Base-by-base conservation (phyloP, 2,888 invertebrate genomes). In the Limnephilus auricula region DNA sequence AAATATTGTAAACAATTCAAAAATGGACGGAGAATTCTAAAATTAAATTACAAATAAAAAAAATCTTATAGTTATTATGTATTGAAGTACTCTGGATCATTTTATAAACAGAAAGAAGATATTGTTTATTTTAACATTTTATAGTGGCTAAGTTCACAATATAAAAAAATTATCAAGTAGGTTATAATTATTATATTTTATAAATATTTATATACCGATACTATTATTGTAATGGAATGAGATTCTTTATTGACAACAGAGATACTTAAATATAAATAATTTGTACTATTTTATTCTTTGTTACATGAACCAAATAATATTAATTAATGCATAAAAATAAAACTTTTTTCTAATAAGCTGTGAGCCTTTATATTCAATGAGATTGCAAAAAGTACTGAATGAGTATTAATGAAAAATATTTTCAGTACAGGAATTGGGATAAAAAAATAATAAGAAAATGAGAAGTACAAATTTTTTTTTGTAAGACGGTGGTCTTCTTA, bases 211-310 rank as follows among this genome's bases (percentile, higher is more conserved):
- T 65, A 65, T n/a, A 65, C 25, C 18, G 25, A 65, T n/a, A n/a
- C 6, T 65, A 65, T 65, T 65, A 25, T 65, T n/a, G 65, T 9
- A 9, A n/a, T 65, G 25, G 25, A n/a, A n/a, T 25, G 65, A 65
- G 65, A 65, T 65, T 65, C 65, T 65, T 65, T 25, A 65, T 65
- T 25, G 65, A 65, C 65, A 25, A 65, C 65, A 25, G 65, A 65
- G 50, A 9, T 32, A 82, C 31, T 82, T 82, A 15, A 82, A 82
- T 82, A 82, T 34, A 82, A 82, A 82, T 82, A 34, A 82, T 82
- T 82, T 82, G 82, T 82, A 82, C 82, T 82, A 82, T 82, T 32
- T 37, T 82, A 82, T 32, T 32, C 15, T 32, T 80, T 80, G 30
- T 80, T 80, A 80, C 32, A 80, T 32, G 13, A 80, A 80, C 80